Base-by-base conservation (phyloP, 2,888 invertebrate species). In the Rhogogaster chlorosoma region DNA sequence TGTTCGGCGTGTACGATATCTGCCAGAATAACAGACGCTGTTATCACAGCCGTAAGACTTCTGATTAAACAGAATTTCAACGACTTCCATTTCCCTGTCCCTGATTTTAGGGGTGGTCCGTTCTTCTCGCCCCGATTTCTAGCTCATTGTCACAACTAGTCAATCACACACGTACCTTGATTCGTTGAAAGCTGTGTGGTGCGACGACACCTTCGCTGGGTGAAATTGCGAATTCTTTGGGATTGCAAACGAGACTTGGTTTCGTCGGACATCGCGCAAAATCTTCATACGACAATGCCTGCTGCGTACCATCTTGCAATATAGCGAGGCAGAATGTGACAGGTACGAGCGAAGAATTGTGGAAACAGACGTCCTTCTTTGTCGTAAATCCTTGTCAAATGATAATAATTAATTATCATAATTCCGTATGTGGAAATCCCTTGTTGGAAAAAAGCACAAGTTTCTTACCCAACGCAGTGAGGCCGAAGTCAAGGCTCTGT, bases 1-100 rank as follows among this genome's bases (percentile, higher is more conserved):
- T 90, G 88, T 95, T 95, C 0, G 96, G 94, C 3, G 94, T 94
- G 71, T 96, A 91, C 12, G 94, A 94, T 1, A 96, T 92, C 96
- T 84, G 26, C 64, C 61, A 83, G 38, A 9, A 67, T 15, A 26
- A 42, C 10, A 80, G 32, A 29, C 7, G n/a, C 18, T 1, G n/a
- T 61, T 38, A 80, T 42, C 12, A 15, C 0, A 45, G 12, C 45
- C 45, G 45, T 12, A 42, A 42, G 2, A 42, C 42, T 42, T 12
- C 2, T 12, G 45, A 3, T 45, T 15, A 3, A 15, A 15, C 12
- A 45, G 15, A 45, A 45, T 15, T 45, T 2, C 45, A 45, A 15
- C 45, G 45, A 4, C 12, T 15, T 45, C 45, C 45, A 45, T 3
- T 45, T 45, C 12, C 15, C 15, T 15, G 15, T 45, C 15, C 15